These are phyloP conservation scores for Heliangelus exortis DNA, from an alignment of 2,797 vertebrate species.

Conservation along the genomic window DNA sequence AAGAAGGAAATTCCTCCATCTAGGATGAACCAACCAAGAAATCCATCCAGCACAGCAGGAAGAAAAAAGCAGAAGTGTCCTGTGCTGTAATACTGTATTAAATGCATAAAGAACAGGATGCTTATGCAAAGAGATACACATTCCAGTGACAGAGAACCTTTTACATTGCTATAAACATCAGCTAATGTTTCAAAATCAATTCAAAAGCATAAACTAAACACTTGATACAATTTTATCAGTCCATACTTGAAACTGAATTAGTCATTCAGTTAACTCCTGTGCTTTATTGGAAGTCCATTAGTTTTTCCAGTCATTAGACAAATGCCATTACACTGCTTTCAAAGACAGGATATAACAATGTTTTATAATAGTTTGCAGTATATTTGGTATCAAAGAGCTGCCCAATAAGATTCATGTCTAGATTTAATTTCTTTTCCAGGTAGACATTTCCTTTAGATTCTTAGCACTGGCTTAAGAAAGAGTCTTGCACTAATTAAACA, in stretches of 20 bases:
- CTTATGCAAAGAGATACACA: neutral
- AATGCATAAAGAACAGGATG: neutral
- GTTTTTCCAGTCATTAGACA: conserved; percentile 21
- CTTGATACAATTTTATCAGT: neutral
- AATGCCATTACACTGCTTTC: neutral
- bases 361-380: neutral
- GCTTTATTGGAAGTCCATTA: neutral
- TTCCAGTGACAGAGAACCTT: neutral
- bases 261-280: neutral
- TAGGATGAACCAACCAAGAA: neutral
- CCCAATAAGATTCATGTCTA: neutral
- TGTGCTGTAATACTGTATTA: neutral
- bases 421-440: conserved; percentile 27
- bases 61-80: neutral
- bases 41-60: neutral
- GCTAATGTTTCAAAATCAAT: neutral
- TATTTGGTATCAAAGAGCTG: neutral
- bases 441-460: conserved; percentile 1
- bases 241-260: neutral
- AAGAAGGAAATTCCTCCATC: neutral
- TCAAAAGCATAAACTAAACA: conserved; percentile 6
- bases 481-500: neutral
- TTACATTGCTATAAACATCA: neutral
- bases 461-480: neutral
- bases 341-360: neutral